Base-by-base conservation (phyloP, 1,140 invertebrate genomes). In the Caenorhabditis inopinata region DNA sequence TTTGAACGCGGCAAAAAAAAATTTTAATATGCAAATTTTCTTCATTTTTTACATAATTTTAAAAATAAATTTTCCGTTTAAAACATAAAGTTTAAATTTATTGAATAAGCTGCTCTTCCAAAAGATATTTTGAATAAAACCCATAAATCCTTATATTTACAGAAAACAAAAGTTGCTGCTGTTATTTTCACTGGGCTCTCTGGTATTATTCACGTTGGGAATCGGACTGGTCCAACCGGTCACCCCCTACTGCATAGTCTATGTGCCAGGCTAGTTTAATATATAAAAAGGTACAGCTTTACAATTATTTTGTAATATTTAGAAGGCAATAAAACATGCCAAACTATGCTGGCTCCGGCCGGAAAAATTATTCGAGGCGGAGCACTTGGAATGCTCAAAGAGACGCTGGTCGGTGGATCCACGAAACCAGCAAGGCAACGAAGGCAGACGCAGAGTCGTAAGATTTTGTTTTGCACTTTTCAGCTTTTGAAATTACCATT, bases 141-240 rank as follows among this genome's bases (percentile, higher is more conserved):
- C 38, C 5, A 42, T 42, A 14, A 42, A 14, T 42, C 14, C 14
- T 42, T 42, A 42, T 42, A 42, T 7, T 42, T 42, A 7, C 38
- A 78, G 76, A 68, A 78, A 78, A 46, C 76, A 80, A 95, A 96
- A 89, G 90, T 93, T 47, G 74, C 91, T 99, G 74, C 90, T 99
- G 45, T 89, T 99, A n/a, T 93, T 93, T 45, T 96, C 96, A 0
- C 90, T 99, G 14, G 92, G 93, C 4, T 94, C 94, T 76, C 98
- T 96, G 95, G 94, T 98, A 32, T 91, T 97, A 14, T 99, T 98
- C 90, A 99, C 96, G 7, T 90, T 98, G 62, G 94, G 96, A 0
- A 89, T 99, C 82, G 95, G 95, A 29, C 96, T 96, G 87, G 94
- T 98, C 78, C 93, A 96, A 86, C 96, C 97, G 0, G 93, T 94